A percentile compares a stretch with the other conserved stretches of the same genome.
Evolutionary conservation across 30 jellyfish, hydroid and myxozoan genomes (phyloP).

Genomic region (Hydractinia echinata): DNA sequence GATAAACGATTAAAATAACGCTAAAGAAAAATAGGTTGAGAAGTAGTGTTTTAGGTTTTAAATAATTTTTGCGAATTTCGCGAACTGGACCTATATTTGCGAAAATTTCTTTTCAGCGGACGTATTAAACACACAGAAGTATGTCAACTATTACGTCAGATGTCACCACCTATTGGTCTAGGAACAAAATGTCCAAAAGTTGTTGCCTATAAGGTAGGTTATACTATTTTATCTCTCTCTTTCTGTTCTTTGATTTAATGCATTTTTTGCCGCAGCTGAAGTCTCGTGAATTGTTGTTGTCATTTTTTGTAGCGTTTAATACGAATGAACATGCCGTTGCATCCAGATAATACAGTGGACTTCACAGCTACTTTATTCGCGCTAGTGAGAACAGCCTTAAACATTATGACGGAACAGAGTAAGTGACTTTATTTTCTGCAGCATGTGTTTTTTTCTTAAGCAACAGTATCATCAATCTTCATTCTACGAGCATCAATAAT

Average conservation of each 20-base stretch:
- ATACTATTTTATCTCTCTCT: not conserved
- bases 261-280: too few species aligned
- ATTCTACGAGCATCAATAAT: too few species aligned
- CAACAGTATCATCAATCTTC: not conserved
- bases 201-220: conserved; percentile 87
- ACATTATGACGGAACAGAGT: conserved; percentile 97
- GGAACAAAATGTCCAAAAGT: conserved; percentile 99
- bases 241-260: not conserved
- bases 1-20: too few species aligned
- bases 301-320: conserved; percentile 58
- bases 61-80: too few species aligned
- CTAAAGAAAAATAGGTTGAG: too few species aligned
- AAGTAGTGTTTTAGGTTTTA: too few species aligned
- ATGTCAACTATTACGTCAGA: conserved; percentile 91
- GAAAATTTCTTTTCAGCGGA: conserved; percentile 46
- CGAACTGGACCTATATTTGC: too few species aligned
- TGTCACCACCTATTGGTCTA: conserved; percentile 99
- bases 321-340: conserved; percentile 96
- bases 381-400: conserved; percentile 92
- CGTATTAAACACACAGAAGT: conserved; percentile 97
- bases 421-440: not conserved
- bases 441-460: not conserved
- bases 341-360: conserved; percentile 97
- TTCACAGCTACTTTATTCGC: conserved; percentile 98
- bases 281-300: not conserved